Conservation (phyloP, 2,113 vertebrate genomes). For the Hydrochoerus hydrochaeris region DNA sequence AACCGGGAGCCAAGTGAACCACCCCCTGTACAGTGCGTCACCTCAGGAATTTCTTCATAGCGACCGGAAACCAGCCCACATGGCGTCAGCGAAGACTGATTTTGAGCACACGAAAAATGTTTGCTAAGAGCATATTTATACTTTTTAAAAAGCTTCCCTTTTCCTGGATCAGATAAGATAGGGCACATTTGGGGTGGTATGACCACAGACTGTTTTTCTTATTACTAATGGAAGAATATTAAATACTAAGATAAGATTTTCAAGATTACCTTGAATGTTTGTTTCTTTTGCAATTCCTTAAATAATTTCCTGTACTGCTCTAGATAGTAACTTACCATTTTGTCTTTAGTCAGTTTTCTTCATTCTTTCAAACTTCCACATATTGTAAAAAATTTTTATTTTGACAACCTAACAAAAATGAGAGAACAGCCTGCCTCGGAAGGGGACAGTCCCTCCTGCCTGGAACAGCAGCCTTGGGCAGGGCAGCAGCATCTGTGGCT, state of each 20-base stretch:
- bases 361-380: not conserved
- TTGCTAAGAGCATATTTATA: not conserved
- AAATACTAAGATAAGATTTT: not conserved
- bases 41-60: not conserved
- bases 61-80: not conserved
- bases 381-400: not conserved
- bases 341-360: not conserved
- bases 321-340: not conserved
- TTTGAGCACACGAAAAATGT: not conserved
- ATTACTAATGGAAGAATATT: not conserved
- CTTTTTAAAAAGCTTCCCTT: not conserved
- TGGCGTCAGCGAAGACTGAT: not conserved
- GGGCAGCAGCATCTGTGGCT: too few species aligned
- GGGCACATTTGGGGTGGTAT: too few species aligned
- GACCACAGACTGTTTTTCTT: not conserved
- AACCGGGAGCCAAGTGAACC: not conserved
- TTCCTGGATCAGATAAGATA: too few species aligned
- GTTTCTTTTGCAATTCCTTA: not conserved
- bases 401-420: not conserved
- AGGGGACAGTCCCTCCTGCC: not conserved
- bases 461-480: too few species aligned
- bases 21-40: not conserved
- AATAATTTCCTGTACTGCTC: not conserved
- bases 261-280: not conserved
- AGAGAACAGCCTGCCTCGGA: constrained; percentile 1